Conservation (phyloP, 2,888 invertebrate genomes). For the Endotricha flammealis region DNA sequence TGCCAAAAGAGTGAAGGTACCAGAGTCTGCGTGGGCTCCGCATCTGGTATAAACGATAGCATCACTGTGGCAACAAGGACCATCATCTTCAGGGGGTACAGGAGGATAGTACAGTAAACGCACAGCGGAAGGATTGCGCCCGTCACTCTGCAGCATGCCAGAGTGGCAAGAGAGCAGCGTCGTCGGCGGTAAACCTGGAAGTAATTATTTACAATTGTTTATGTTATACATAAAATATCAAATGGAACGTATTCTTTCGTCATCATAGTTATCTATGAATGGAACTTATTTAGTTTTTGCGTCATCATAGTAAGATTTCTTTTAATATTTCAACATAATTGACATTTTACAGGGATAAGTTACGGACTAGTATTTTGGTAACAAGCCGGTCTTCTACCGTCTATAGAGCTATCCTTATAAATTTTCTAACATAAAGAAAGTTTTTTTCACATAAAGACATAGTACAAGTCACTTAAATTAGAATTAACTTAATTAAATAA, state of each 20-base stretch:
- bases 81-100: conserved; percentile 78
- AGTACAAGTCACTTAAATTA: too few species aligned
- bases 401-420: too few species aligned
- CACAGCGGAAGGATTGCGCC: conserved; percentile 82
- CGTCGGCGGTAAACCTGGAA: conserved; percentile 77
- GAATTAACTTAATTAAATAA: too few species aligned
- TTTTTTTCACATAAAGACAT: too few species aligned
- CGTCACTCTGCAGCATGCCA: conserved; percentile 80
- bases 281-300: too few species aligned
- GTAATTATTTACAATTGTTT: neutral
- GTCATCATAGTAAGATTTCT: too few species aligned
- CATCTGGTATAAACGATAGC: conserved; percentile 77
- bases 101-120: conserved; percentile 86
- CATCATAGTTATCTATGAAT: too few species aligned
- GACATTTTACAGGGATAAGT: too few species aligned
- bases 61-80: conserved; percentile 55
- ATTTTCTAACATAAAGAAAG: too few species aligned
- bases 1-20: conserved; percentile 85
- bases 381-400: too few species aligned
- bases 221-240: neutral
- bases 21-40: conserved; percentile 85
- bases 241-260: neutral
- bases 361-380: too few species aligned
- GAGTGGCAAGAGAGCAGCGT: conserved; percentile 82
- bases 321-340: too few species aligned